Evolutionary conservation across 1,140 invertebrate species (phyloP).

Genomic region (Meloidogyne floridensis): DNA sequence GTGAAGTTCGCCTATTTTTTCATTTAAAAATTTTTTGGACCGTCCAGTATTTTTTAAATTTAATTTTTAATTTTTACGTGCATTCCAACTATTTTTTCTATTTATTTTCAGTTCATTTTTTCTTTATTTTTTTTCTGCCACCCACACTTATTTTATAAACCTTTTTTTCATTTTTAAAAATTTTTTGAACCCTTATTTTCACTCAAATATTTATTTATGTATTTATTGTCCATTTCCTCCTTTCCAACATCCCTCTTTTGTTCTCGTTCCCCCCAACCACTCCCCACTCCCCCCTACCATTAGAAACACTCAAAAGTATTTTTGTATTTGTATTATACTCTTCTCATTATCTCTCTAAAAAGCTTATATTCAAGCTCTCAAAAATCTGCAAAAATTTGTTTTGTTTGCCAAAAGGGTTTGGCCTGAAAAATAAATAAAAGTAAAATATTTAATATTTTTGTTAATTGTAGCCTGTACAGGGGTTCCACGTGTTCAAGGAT

Average conservation of each 20-base stretch:
- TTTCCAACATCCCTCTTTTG: neutral
- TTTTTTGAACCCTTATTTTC: neutral
- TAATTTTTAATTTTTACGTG: too few species aligned
- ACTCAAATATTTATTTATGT: neutral
- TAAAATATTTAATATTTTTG: too few species aligned
- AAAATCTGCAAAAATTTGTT: conserved; percentile 1
- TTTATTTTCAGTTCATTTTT: too few species aligned
- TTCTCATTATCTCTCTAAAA: neutral
- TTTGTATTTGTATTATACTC: neutral
- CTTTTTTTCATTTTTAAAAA: too few species aligned
- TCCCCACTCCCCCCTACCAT: neutral
- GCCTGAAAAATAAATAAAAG: neutral
- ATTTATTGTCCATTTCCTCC: neutral
- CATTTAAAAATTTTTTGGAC: too few species aligned
- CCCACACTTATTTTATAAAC: neutral
- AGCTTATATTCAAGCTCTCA: conserved; percentile 6
- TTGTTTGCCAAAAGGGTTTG: neutral
- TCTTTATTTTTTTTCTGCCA: neutral
- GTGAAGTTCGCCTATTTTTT: too few species aligned
- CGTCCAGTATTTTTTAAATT: too few species aligned
- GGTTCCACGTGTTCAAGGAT: too few species aligned
- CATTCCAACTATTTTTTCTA: too few species aligned
- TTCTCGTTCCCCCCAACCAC: neutral
- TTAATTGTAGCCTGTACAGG: too few species aligned
- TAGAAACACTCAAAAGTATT: neutral